Base-by-base conservation (phyloP, 2,888 invertebrate genomes). In the Leptopilina drosophilae region DNA sequence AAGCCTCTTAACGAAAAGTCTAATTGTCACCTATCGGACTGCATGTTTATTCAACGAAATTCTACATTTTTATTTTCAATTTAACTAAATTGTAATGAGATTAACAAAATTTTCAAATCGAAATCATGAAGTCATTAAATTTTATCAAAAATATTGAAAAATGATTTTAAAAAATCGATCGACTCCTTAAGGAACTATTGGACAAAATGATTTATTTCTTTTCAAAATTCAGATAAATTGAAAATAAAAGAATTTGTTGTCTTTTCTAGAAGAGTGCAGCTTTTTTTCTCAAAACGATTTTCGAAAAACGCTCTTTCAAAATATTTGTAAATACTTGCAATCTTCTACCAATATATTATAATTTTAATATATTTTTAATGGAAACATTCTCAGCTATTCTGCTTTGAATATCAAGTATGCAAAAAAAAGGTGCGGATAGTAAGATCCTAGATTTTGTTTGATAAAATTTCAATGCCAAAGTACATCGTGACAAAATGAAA, bases 381-480 rank as follows among this genome's bases (percentile, higher is more conserved):
- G 82, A 82, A 78, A 85, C 82, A 87, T 87, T 86, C 85, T 84
- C 82, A 86, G 84, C 86, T 87, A 85, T 82, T 88, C 84, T 81
- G 88, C 87, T 89, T 89, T 81, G 81, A 89, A 83, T 85, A 84
- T 81, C 80, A 80, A 85, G 76, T 82, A 82, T 77, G 82, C 80
- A 67, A 49, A 80, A 77, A 67, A 49, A 80, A 77, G 81, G 82
- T 83, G 84, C 82, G 82, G 85, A 85, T 83, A 84, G 81, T 82
- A 84, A 86, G 82, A 87, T 87, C 86, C 86, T 85, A 85, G 87
- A 80, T 84, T 20, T 49, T 49, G 87, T 85, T 33, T 84, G 87
- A 87, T 73, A 73, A 73, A 73, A 86, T 86, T 89, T 88, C 87
- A 86, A 88, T 88, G 88, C 88, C 89, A 89, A 90, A 90, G 88